Evolutionary conservation across 2,797 vertebrate genomes (phyloP).

Genomic region (Enteromius thamalakanensis): DNA sequence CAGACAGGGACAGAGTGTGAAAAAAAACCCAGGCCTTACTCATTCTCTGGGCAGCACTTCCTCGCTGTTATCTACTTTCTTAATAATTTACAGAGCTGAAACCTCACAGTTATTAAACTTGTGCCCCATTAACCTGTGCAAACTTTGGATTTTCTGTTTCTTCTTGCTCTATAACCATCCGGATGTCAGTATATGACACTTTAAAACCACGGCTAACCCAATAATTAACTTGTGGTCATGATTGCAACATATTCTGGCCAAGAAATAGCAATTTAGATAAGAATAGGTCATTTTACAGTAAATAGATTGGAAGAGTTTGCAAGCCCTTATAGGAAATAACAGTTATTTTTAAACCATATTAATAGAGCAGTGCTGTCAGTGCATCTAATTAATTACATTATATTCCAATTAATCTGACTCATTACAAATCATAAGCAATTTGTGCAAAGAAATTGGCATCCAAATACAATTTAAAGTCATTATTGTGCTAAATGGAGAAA

Average conservation of each 20-base stretch:
- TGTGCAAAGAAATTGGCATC: background rate
- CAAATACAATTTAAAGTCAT: background rate
- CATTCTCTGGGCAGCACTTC: background rate
- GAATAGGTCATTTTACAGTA: background rate
- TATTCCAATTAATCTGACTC: background rate
- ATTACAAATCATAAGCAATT: background rate
- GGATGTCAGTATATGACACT: conserved; percentile 10
- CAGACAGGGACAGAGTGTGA: conserved; percentile 37
- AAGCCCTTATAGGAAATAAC: background rate
- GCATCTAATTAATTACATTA: background rate
- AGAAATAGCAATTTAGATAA: background rate
- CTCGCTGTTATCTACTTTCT: background rate
- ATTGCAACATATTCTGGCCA: background rate
- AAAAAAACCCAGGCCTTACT: conserved; percentile 9
- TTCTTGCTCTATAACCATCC: background rate
- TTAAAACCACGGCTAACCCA: background rate
- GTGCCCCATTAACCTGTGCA: conserved; percentile 42
- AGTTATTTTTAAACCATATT: background rate
- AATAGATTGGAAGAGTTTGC: background rate
- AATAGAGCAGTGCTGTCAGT: background rate
- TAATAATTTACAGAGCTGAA: conserved; percentile 52
- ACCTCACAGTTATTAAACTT: conserved; percentile 47
- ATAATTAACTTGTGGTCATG: background rate
- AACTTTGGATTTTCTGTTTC: conserved; percentile 25
- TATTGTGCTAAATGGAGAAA: background rate